These are phyloP conservation scores for Drosophila rhopaloa DNA, from an alignment of 1,140 invertebrate genomes.

Conservation along the genomic window DNA sequence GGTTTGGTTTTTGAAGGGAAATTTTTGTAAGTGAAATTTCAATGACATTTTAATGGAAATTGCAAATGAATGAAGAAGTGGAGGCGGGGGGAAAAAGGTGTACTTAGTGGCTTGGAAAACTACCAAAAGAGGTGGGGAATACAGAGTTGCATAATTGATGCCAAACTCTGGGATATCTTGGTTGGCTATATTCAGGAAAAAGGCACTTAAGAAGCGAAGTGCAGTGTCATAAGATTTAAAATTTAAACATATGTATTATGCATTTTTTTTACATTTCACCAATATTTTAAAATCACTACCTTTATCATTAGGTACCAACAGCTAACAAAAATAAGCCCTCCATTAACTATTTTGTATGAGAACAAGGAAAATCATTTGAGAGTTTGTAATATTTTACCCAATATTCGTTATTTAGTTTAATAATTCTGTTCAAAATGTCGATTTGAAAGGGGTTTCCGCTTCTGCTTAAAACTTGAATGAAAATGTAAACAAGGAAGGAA, in stretches of 20 bases:
- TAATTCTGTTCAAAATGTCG: no score
- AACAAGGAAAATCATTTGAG: no score
- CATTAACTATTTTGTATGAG: no score
- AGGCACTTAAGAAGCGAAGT: background rate
- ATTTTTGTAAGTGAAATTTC: conserved; percentile 78
- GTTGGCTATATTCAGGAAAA: background rate
- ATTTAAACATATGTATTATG: no score
- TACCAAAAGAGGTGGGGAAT: background rate
- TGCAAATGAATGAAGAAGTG: conserved; percentile 45
- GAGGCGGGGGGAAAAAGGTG: background rate
- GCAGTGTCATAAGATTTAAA: background rate
- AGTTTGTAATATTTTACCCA: no score
- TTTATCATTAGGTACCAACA: no score
- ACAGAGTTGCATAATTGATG: conserved; percentile 46
- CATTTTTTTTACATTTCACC: no score
- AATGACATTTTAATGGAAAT: conserved; percentile 81
- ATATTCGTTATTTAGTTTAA: no score
- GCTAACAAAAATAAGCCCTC: no score
- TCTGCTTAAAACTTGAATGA: background rate
- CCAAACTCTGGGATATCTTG: conserved; percentile 13
- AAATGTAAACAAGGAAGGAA: background rate
- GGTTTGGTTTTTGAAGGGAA: conserved; percentile 46
- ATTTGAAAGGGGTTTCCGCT: background rate
- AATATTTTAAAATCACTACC: no score
- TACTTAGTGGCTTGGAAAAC: conserved; percentile 19